Conservation (phyloP, 2,888 invertebrate genomes). For the Stenolophus ochropezus region DNA sequence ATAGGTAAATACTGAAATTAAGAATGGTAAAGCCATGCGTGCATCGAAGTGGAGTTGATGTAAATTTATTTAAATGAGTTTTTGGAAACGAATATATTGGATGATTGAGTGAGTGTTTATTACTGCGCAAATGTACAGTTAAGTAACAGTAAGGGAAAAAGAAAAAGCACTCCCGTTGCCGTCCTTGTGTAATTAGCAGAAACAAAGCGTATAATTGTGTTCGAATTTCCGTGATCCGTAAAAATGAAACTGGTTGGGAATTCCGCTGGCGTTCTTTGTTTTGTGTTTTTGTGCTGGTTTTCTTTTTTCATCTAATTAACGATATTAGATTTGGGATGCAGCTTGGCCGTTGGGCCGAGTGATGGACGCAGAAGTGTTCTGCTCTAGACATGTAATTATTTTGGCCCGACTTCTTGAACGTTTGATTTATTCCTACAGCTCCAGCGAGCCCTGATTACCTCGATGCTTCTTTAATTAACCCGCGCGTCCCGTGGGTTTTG, state of each 20-base stretch:
- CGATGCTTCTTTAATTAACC: slow-evolving; percentile 74
- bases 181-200: slow-evolving; percentile 27
- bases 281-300: slow-evolving; percentile 61
- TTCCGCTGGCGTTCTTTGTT: slow-evolving; percentile 35
- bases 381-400: slow-evolving; percentile 74
- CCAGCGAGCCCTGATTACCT: slow-evolving; percentile 73
- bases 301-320: slow-evolving; percentile 72
- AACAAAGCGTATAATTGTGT: slow-evolving; percentile 15
- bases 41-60: no score
- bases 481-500: slow-evolving; percentile 70
- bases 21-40: no score
- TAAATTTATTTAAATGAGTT: no score
- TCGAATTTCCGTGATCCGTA: slow-evolving; percentile 41
- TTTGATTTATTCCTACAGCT: slow-evolving; percentile 73
- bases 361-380: slow-evolving; percentile 73
- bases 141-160: background rate
- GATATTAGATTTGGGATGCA: slow-evolving; percentile 73
- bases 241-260: background rate
- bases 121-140: background rate
- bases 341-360: slow-evolving; percentile 66
- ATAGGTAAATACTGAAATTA: no score
- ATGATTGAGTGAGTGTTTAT: background rate
- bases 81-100: background rate
- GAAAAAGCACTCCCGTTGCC: background rate
- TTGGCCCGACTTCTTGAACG: slow-evolving; percentile 72